Evolutionary conservation across 2,888 invertebrate genomes (phyloP), one percentile per base, ranked within the genome.

Genomic region (Limnephilus auricula): DNA sequence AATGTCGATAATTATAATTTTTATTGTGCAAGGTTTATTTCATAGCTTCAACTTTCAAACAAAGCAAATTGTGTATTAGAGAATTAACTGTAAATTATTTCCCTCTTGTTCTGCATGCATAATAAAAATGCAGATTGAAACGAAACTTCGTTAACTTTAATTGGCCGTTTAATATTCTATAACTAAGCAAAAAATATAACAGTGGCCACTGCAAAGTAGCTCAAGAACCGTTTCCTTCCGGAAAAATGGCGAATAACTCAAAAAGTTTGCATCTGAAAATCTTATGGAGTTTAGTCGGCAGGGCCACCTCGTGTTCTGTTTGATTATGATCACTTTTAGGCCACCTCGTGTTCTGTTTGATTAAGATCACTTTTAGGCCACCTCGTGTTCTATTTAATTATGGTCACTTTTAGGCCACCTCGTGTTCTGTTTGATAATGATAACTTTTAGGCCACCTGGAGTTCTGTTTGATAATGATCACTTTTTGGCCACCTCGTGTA

Each of bases 181-280:
- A 88, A n/a, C 86, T 45, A 87, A 91, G 86, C 83, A 50, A 84
- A 34, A 90, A 90, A 82, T 30, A 79, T 87, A 79, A 78, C 87
- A 86, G 18, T 90, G 40, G 79, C 32, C 82, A 90, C 78, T 89
- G 91, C 90, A 89, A 90, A 91, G 86, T 86, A 84, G 78, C 92
- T 92, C 79, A 84, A 90, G 92, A 92, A 92, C 90, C 92, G 91
- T 91, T 92, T 85, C 91, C 89, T 86, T 92, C 91, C 90, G 90
- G 78, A 87, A 91, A 85, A 92, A 90, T 90, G 90, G 87, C 84
- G 89, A 79, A 92, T 92, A 90, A 92, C 92, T 92, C 92, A 91
- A 65, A 91, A 92, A 92, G 90, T 92, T 92, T 90, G 86, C 82
- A 83, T 89, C 86, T 86, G 31, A 86, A 84, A 88, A 91, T 84